Evolutionary conservation across 1,140 invertebrate genomes (phyloP).

Genomic region (Meloidogyne chitwoodi): DNA sequence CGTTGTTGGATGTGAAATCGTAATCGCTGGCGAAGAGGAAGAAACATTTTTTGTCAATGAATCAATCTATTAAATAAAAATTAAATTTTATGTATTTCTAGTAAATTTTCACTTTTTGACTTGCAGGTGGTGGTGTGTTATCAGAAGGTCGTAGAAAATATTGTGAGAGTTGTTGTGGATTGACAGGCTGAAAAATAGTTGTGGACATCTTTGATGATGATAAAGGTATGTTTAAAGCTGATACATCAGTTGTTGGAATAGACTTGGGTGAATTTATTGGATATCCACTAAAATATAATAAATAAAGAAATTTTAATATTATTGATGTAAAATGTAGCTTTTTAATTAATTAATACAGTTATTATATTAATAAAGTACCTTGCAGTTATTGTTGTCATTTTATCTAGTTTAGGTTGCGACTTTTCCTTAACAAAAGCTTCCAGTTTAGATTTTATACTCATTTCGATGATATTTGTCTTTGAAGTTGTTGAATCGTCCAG

Average conservation of each 20-base stretch:
- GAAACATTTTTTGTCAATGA: background rate
- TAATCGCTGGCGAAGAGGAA: background rate
- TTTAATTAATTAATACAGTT: too few relatives aligned
- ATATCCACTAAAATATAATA: background rate
- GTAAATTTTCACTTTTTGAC: background rate
- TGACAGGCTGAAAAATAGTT: constrained; percentile 13
- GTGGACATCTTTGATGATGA: background rate
- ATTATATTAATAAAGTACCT: background rate
- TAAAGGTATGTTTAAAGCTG: background rate
- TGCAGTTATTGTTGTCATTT: background rate
- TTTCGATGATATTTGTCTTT: background rate
- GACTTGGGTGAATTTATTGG: background rate
- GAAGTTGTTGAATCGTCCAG: background rate
- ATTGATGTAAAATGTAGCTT: background rate
- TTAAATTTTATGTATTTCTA: background rate
- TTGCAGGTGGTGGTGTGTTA: background rate
- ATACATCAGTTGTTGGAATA: background rate
- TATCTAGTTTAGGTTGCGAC: background rate
- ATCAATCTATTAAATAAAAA: background rate
- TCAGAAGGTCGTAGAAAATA: background rate
- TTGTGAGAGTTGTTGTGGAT: constrained; percentile 16
- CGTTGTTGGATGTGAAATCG: background rate
- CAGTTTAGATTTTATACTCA: background rate
- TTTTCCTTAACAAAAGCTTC: background rate
- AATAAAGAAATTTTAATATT: too few relatives aligned